Evolutionary conservation across 92 coral and sea anemone genomes (phyloP).

Genomic region (Zoanthus sociatus): DNA sequence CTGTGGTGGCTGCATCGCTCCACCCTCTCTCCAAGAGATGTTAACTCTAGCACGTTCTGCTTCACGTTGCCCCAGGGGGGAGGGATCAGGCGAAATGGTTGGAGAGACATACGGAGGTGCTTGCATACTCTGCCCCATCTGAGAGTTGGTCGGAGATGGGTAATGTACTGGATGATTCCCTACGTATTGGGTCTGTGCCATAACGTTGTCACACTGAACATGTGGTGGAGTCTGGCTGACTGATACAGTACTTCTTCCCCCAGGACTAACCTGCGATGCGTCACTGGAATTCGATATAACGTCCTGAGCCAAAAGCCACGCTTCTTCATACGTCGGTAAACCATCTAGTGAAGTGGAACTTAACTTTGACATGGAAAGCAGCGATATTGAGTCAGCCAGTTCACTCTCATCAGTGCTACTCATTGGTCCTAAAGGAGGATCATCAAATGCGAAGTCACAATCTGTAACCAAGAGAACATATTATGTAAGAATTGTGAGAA

Average conservation of each 20-base stretch:
- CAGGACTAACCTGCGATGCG: slow-evolving; percentile 73
- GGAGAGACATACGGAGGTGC: slow-evolving; percentile 73
- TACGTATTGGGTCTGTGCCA: slow-evolving; percentile 14
- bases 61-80: slow-evolving; percentile 81
- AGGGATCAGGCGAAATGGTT: slow-evolving; percentile 80
- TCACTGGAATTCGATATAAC: slow-evolving; percentile 71
- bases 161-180: slow-evolving; percentile 61
- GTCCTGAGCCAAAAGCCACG: slow-evolving; percentile 74
- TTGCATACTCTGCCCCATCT: slow-evolving; percentile 55
- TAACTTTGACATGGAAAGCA: slow-evolving; percentile 31
- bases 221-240: slow-evolving; percentile 52
- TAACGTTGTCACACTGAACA: slow-evolving; percentile 9
- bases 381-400: slow-evolving; percentile 62
- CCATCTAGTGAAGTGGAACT: slow-evolving; percentile 30
- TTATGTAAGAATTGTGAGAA: neutral
- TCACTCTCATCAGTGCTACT: slow-evolving; percentile 64
- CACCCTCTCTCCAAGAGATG: slow-evolving; percentile 84
- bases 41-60: slow-evolving; percentile 81
- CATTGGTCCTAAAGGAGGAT: slow-evolving; percentile 61
- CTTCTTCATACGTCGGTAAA: slow-evolving; percentile 87
- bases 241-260: slow-evolving; percentile 74
- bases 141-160: slow-evolving; percentile 67
- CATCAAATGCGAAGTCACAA: slow-evolving; percentile 65
- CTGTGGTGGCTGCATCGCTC: slow-evolving; percentile 62
- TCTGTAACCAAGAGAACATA: slow-evolving; percentile 41